phyloP scores from a whole-genome alignment of 2,797 vertebrate species.

The Syndactyla subalaris region DNA sequence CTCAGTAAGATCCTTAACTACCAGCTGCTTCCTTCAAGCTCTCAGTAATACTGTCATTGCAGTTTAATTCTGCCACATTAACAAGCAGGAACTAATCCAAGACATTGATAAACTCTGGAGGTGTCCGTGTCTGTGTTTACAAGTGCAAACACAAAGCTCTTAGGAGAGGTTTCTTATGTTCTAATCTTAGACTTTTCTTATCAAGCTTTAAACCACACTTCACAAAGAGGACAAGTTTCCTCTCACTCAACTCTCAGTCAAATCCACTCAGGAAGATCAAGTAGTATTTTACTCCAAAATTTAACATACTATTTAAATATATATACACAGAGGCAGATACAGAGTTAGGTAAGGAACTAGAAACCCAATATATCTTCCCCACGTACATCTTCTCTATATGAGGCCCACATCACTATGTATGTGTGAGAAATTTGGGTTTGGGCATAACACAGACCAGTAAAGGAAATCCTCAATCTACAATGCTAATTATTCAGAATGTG shows the following conservation, averaged over 20 bases:
- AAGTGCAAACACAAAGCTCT: not conserved
- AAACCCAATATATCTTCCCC: not conserved
- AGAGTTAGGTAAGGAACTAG: not conserved
- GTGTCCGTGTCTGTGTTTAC: not conserved
- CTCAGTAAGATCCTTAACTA: not conserved
- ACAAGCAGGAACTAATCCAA: not conserved
- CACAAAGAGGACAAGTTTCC: not conserved
- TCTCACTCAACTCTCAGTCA: not conserved
- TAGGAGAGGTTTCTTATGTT: not conserved
- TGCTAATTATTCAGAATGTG: not conserved
- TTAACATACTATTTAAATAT: not conserved
- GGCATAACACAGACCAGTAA: not conserved
- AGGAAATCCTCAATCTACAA: not conserved
- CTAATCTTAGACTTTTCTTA: not conserved
- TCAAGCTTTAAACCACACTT: not conserved
- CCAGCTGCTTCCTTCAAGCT: not conserved
- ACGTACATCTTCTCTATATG: accelerated
- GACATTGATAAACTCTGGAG: not conserved
- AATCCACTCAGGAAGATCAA: not conserved
- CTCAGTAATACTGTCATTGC: not conserved
- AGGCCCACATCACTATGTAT: accelerated
- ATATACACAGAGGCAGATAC: not conserved
- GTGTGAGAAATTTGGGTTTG: not conserved
- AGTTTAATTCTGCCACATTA: not conserved
- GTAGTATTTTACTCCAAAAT: not conserved